A percentile compares a stretch with the other conserved stretches of the same genome.
Evolutionary conservation across 2,113 vertebrate genomes (phyloP).

Genomic region (zebrafish (Danio rerio)): GRCz12tu NC_133182.1:70309001-70309500

Average conservation of each 20-base stretch:
- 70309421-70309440: too few relatives aligned
- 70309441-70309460: too few relatives aligned
- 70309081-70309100: slow-evolving; percentile 81
- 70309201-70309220: slow-evolving; percentile 60
- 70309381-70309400: too few relatives aligned
- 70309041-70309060: slow-evolving; percentile 68
- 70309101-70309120: slow-evolving; percentile 80
- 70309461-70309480: too few relatives aligned
- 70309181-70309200: slow-evolving; percentile 51
- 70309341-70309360: background rate
- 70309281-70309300: slow-evolving; percentile 75
- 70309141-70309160: slow-evolving; percentile 78
- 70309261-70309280: slow-evolving; percentile 84
- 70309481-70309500: too few relatives aligned
- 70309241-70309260: slow-evolving; percentile 88
- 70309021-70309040: too few relatives aligned
- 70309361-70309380: too few relatives aligned
- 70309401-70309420: too few relatives aligned
- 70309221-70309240: slow-evolving; percentile 83
- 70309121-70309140: slow-evolving; percentile 83
- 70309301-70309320: slow-evolving; percentile 89
- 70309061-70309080: slow-evolving; percentile 82
- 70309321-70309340: slow-evolving; percentile 89
- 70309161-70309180: slow-evolving; percentile 74
- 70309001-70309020: too few relatives aligned